A percentile compares a stretch with the other conserved stretches of the same genome.
Conservation (phyloP, 2,113 vertebrate genomes). For the Corythoichthys haematopterus region DNA sequence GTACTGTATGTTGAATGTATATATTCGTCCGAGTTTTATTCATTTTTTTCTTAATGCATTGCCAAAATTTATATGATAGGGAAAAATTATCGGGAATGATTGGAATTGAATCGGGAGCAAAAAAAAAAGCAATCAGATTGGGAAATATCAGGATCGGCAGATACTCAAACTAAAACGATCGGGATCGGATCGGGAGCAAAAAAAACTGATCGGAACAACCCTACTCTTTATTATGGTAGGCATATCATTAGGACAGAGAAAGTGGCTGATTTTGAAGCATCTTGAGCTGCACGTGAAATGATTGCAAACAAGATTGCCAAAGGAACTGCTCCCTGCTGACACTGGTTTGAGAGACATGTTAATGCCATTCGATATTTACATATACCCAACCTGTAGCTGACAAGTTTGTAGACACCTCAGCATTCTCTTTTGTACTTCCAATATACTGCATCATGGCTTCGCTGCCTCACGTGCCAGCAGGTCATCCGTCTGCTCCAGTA, state of each 20-base stretch:
- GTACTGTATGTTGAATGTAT: no score
- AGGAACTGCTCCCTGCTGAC: neutral
- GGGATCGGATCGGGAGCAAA: no score
- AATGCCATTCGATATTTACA: neutral
- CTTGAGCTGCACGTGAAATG: neutral
- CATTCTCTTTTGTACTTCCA: neutral
- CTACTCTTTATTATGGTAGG: neutral
- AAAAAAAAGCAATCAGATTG: no score
- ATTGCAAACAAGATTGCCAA: neutral
- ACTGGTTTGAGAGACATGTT: neutral
- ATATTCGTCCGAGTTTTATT: no score
- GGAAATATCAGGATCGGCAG: no score
- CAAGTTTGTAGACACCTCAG: neutral
- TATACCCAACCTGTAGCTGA: neutral
- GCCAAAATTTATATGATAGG: no score
- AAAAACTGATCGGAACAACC: no score
- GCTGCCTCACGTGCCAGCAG: constrained; percentile 16
- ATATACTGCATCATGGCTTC: constrained; percentile 36
- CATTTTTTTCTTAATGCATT: no score
- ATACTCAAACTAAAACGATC: no score
- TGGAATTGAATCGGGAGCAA: no score
- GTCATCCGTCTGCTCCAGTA: constrained; percentile 22
- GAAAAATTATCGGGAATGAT: no score
- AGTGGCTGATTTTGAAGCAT: neutral
- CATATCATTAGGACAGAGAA: neutral